Percentiles rank a stretch among this genome's conserved stretches.
These are phyloP conservation scores for Hypotaenidia philippensis DNA, from an alignment of 2,797 vertebrate genomes.

Conservation along the genomic window DNA sequence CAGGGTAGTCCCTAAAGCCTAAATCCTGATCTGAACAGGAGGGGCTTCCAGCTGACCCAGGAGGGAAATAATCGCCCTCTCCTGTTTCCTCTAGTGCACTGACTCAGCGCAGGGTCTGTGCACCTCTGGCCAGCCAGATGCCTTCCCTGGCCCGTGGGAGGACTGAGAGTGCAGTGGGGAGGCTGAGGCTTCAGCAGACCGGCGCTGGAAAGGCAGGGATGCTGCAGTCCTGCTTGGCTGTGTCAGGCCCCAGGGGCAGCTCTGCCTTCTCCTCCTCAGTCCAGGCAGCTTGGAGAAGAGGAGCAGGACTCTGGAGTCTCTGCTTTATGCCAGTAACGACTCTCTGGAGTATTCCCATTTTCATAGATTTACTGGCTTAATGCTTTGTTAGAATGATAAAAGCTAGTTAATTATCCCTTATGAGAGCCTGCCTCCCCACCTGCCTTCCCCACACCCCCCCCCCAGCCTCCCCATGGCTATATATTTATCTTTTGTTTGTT, in stretches of 20 bases:
- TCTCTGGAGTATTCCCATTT: conserved; percentile 34
- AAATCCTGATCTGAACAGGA: not conserved
- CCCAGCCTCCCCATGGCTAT: conserved; percentile 23
- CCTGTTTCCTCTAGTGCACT: not conserved
- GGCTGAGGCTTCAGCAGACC: not conserved
- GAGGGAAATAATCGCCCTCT: not conserved
- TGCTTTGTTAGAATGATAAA: conserved; percentile 62
- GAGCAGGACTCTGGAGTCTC: not conserved
- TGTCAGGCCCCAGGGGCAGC: not conserved
- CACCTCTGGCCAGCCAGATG: not conserved
- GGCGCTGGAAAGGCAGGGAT: not conserved
- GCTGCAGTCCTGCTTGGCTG: not conserved
- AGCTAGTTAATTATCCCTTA: conserved; percentile 65
- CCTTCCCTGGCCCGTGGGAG: not conserved
- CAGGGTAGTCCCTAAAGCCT: not conserved
- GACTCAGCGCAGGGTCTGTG: rapidly evolving
- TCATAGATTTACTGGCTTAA: conserved; percentile 46
- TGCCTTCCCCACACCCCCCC: not conserved
- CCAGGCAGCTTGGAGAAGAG: not conserved
- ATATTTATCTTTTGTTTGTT: conserved; percentile 68
- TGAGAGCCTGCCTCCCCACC: conserved; percentile 24
- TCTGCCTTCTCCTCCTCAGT: not conserved
- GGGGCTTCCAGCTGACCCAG: not conserved
- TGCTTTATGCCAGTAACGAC: not conserved
- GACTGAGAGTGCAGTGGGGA: not conserved